Percentiles rank a stretch among this genome's conserved stretches.
Conservation (phyloP, 23 tunicate genomes). For the Styela clava region DNA sequence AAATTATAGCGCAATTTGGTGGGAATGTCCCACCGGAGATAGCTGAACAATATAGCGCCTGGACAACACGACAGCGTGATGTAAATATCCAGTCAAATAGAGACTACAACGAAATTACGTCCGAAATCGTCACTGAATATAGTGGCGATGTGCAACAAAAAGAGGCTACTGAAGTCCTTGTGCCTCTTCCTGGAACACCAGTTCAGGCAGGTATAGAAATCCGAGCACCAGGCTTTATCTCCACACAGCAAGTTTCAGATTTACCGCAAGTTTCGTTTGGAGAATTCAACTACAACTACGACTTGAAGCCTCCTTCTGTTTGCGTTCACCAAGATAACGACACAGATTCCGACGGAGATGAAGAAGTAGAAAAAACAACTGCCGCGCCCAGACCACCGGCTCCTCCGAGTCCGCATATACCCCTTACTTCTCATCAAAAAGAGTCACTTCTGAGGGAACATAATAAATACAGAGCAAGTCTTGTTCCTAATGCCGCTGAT, state of each 20-base stretch:
- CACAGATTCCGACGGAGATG: neutral
- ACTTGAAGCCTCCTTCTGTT: constrained; percentile 6
- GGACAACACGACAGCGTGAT: neutral
- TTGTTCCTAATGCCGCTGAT: constrained; percentile 63
- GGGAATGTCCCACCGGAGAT: constrained; percentile 10
- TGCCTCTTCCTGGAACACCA: neutral
- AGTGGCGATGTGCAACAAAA: neutral
- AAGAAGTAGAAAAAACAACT: neutral
- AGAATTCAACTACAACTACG: constrained; percentile 23
- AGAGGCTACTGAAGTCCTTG: neutral
- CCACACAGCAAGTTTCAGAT: neutral
- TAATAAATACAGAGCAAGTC: constrained; percentile 48
- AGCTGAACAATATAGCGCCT: neutral
- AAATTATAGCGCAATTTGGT: neutral
- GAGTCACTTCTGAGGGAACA: constrained; percentile 35
- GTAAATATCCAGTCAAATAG: neutral
- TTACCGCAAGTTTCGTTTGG: constrained; percentile 21
- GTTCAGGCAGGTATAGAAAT: neutral
- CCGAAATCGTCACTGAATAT: neutral
- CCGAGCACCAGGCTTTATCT: neutral
- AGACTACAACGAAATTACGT: neutral
- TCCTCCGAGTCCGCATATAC: constrained; percentile 21
- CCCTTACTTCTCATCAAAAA: constrained; percentile 9
- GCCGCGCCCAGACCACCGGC: constrained; percentile 9
- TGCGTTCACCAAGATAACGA: constrained; percentile 8